Percentiles rank a stretch among this genome's conserved stretches.
Conservation (phyloP, 2,113 vertebrate genomes). For the Vanacampus margaritifer region DNA sequence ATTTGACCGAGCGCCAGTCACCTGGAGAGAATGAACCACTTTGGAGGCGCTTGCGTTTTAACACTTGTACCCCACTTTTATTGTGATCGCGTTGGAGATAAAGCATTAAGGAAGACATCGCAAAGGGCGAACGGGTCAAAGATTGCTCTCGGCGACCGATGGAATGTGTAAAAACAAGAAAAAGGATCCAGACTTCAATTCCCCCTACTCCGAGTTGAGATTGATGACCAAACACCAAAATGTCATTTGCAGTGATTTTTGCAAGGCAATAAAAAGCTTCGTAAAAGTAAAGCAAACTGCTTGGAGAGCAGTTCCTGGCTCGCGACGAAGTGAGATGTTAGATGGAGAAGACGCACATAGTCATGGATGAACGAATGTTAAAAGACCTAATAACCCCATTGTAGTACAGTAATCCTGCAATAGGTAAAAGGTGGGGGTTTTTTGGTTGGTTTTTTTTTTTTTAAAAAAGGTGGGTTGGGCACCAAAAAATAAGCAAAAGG, state of each 20-base stretch:
- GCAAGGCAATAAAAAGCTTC: conserved; percentile 46
- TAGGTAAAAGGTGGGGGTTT: no score
- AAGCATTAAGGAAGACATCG: conserved; percentile 11
- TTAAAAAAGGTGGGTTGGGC: neutral
- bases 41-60: conserved; percentile 41
- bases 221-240: conserved; percentile 54
- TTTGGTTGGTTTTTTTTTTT: no score
- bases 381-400: conserved; percentile 13
- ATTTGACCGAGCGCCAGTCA: conserved; percentile 47
- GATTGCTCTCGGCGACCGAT: conserved; percentile 37
- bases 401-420: no score
- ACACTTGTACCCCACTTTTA: conserved; percentile 24
- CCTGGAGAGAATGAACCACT: conserved; percentile 57
- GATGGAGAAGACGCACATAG: conserved; percentile 44
- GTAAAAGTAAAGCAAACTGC: conserved; percentile 52
- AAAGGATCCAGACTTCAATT: neutral
- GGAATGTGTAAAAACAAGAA: conserved; percentile 24
- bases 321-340: conserved; percentile 28
- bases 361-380: conserved; percentile 61
- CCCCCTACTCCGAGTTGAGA: conserved; percentile 31
- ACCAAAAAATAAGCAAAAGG: neutral
- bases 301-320: conserved; percentile 45
- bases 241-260: conserved; percentile 49
- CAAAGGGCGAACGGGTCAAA: conserved; percentile 48
- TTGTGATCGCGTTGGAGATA: conserved; percentile 25